Evolutionary conservation across 2,113 vertebrate genomes (phyloP).

Genomic region (Nycticebus coucang): DNA sequence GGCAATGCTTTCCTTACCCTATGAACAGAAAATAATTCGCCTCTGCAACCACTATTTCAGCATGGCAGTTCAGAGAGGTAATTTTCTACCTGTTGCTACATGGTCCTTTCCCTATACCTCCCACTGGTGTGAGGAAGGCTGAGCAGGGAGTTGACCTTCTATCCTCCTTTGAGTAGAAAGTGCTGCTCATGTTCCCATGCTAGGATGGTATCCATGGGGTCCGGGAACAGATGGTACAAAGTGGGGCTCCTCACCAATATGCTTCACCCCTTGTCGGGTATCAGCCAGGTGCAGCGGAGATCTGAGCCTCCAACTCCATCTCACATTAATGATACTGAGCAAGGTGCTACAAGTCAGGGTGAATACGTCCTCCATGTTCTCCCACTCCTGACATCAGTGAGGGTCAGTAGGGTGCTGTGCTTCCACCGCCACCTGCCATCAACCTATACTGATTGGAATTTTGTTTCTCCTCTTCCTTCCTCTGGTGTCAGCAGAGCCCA

Average conservation of each 20-base stretch:
- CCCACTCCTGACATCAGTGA: background rate
- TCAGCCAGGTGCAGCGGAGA: background rate
- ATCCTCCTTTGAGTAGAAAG: background rate
- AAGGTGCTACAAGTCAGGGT: background rate
- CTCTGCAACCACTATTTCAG: background rate
- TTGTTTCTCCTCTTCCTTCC: background rate
- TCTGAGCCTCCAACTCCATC: background rate
- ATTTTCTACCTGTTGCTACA: background rate
- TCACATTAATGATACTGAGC: background rate
- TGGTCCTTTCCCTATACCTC: no score
- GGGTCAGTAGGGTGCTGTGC: no score
- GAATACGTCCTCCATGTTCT: rapidly evolving
- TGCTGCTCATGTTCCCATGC: background rate
- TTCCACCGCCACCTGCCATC: background rate
- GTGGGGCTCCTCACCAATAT: background rate
- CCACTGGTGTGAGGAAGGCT: background rate
- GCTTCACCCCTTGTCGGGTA: background rate
- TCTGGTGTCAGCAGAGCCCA: background rate
- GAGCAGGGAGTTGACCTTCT: background rate
- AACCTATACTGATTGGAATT: background rate
- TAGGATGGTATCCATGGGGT: background rate
- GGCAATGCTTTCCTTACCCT: background rate
- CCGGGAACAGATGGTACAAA: background rate
- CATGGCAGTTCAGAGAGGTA: background rate
- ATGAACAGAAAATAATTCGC: background rate